Evolutionary conservation across 1,140 invertebrate genomes (phyloP), one percentile per base, ranked within the genome.

Genomic region (Cepaea nemoralis): DNA sequence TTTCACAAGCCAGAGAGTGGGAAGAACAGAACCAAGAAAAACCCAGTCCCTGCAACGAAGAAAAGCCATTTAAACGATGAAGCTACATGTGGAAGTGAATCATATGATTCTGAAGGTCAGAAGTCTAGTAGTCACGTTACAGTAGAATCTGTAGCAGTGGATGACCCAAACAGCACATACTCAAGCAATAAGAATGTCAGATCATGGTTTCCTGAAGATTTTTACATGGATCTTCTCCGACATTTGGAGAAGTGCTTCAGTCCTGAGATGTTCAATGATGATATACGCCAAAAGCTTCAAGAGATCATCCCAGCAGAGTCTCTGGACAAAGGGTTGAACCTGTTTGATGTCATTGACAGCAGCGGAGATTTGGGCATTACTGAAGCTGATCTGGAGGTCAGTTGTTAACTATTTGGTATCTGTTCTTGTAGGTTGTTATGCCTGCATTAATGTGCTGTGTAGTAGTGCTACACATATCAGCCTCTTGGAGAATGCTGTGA

Each of bases 221-320:
- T 31, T 19, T 74, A 48, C n/a, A 48, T 33, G 40, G 24, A 74
- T 74, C 39, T 74, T 0, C 48, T 74, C 33, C 27, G 19, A 33
- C 71, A 74, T 27, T 74, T 74, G 71, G 71, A 48, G 33, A 74
- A 74, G 27, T 74, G 42, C 40, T 74, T 45, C 31, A 45, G 24
- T 31, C 42, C 39, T 48, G 71, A 74, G 22, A 19, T 74, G 31
- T 8, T 31, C 27, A 42, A 33, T 1, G 71, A 74, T 50, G 71
- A 74, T 27, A 27, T 74, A 27, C 5, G 39, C 1, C 35, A 37
- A 8, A 39, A 50, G 22, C 71, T 74, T 42, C 12, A 19, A 39
- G 6, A 74, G 24, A 48, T 42, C 8, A 16, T 74, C 27, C 71
- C 71, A 74, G 0, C 71, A 2, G 22, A 74, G 31, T 33, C 19